phyloP scores from a whole-genome alignment of 2,113 vertebrate species.

The Antechinus stuartii region DNA sequence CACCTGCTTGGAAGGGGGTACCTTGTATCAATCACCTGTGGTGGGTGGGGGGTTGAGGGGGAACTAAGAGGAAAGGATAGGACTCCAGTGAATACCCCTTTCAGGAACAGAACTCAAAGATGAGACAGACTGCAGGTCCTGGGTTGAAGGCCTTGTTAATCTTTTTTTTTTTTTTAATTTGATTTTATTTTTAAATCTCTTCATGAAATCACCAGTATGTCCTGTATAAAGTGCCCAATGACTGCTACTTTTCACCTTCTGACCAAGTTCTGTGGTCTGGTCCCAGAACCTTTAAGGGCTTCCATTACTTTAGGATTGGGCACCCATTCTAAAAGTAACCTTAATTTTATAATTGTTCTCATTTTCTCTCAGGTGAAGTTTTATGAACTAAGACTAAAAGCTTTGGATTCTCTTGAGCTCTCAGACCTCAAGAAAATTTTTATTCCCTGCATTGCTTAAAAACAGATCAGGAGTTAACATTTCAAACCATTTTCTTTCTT shows the following conservation, averaged over 20 bases:
- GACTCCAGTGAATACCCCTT: conserved; percentile 71
- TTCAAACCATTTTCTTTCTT: neutral
- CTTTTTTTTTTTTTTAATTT: conserved; percentile 6
- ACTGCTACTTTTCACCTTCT: conserved; percentile 70
- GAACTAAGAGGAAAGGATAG: conserved; percentile 67
- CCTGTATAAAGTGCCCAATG: conserved; percentile 73
- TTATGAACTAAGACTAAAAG: conserved; percentile 68
- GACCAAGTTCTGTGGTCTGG: conserved; percentile 78
- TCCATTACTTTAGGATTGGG: conserved; percentile 81
- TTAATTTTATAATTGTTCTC: conserved; percentile 78
- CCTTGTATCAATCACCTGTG: conserved; percentile 49
- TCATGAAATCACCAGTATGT: conserved; percentile 62
- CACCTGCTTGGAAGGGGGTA: conserved; percentile 61
- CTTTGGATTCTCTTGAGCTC: conserved; percentile 42
- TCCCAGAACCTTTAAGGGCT: conserved; percentile 78
- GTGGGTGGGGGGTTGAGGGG: neutral
- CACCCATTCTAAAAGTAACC: conserved; percentile 78
- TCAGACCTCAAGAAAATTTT: conserved; percentile 55
- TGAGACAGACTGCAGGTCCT: conserved; percentile 53
- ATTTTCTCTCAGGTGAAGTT: conserved; percentile 77
- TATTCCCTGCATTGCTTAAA: neutral
- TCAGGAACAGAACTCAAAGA: conserved; percentile 71
- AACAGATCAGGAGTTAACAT: neutral
- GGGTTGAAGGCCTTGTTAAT: conserved; percentile 18
- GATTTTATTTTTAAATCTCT: conserved; percentile 27